Evolutionary conservation across 2,113 vertebrate species (phyloP), one percentile per base, ranked within the genome.

Genomic region (Chaetodon trifascialis): DNA sequence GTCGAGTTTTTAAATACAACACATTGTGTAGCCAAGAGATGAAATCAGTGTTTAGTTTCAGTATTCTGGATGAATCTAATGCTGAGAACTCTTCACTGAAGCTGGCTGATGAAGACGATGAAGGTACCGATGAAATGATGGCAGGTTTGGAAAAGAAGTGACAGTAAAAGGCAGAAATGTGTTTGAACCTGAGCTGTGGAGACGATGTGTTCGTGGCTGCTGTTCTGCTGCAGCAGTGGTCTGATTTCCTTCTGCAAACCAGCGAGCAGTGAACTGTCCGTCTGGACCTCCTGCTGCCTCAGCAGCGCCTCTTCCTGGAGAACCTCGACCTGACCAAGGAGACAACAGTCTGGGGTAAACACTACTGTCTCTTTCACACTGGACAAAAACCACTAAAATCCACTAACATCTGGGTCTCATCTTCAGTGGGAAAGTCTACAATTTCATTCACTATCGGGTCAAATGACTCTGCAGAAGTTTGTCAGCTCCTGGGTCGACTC

Each of bases 301-400:
- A 55, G 40, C 70, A 79, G 44, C 21, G 17, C 85, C 80, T 85
- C 76, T 82, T 85, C 60, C 83, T 89, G 87, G 73, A 91, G 74
- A 79, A 56, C 49, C 30, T 68, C 86, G 60, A 87, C 83, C 89
- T 91, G 79, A 15, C 9, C 0, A 11, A 42, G 0, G 68, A 77
- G 12, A 73, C 5, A 52, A n/a, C 30, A 52, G 55, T 51, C 34
- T 19, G 51, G 46, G 11, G 5, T 51, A 4, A 63, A 40, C 21
- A 58, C 25, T 3, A 3, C 17, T 30, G 42, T 0, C 40, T 23
- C 54, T 40, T 30, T 30, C 30, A 40, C 38, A 44, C 42, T 44
- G 42, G 42, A 44, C 42, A 44, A 40, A 40, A 40, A 40, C 30
- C 30, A 30, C 30, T 30, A 30, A 40, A 40, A 40, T 1, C 38